Evolutionary conservation across 2,797 vertebrate genomes (phyloP), one percentile per base, ranked within the genome.

Genomic region (Pipistrellus nathusii): DNA sequence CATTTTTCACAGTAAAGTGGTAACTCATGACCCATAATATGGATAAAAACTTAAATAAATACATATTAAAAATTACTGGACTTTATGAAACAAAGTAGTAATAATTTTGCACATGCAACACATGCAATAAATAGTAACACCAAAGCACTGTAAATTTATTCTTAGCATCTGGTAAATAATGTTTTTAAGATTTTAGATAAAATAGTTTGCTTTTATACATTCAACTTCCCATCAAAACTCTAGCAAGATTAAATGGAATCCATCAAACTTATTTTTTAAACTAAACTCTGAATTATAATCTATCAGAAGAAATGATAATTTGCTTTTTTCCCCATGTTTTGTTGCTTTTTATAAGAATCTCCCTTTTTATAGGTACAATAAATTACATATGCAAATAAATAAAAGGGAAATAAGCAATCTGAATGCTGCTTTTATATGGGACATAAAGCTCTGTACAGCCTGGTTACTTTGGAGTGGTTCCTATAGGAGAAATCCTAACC

Each of bases 291-390:
- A 87, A 93, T 90, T 53, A n/a, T 35, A 66, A 93, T 35, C 68
- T 88, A 85, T 53, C 64, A 88, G 68, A 92, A 92, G 62, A 94
- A 93, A 91, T 44, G 44, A 72, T 14, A 83, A 90, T 85, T 93
- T 93, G 91, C 81, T 95, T 94, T 27, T 94, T 95, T 94, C 95
- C 95, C 95, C 73, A 57, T 94, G 77, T 91, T 88, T 57, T 85
- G 73, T 41, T 87, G 51, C 20, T 88, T 96, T 97, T 95, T 77
- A 93, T 93, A 93, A 95, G 77, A 93, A 95, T 73, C 94, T 97
- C 71, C 87, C 82, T 77, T 95, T 96, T 93, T 44, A 88, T 17
- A 90, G 44, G 44, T 85, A 95, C 2, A 90, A 82, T 83, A 85
- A 94, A 88, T 90, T 78, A 82, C 51, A 92, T 76, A 92, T 83